Evolutionary conservation across 2,113 vertebrate genomes (phyloP).

Genomic region (Urocolius indicus): DNA sequence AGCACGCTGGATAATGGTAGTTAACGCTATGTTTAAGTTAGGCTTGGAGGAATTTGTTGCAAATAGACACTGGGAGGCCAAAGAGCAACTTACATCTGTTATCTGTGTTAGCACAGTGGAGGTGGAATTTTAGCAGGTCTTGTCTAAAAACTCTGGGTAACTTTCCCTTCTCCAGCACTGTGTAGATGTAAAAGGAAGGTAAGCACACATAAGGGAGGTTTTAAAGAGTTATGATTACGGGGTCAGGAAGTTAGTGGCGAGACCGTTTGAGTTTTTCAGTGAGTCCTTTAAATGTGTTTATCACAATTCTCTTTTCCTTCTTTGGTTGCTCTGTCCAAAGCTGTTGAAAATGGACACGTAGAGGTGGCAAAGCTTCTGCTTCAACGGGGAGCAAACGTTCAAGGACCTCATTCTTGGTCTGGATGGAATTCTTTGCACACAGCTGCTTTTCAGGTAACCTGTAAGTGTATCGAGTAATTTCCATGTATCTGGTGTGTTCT

Average conservation of each 20-base stretch:
- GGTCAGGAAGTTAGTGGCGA: not conserved
- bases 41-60: not conserved
- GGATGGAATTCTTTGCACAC: conserved; percentile 95
- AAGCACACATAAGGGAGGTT: not conserved
- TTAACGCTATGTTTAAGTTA: not conserved
- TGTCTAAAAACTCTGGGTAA: not conserved
- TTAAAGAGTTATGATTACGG: not conserved
- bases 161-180: not conserved
- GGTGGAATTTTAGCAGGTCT: not conserved
- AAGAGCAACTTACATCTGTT: not conserved
- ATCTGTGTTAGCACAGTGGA: not conserved
- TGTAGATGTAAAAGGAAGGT: not conserved
- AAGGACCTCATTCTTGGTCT: conserved; percentile 85
- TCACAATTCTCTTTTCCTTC: not conserved
- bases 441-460: conserved; percentile 86
- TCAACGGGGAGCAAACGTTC: conserved; percentile 81
- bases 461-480: conserved; percentile 27
- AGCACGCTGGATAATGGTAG: not conserved
- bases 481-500: conserved; percentile 38
- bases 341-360: conserved; percentile 80
- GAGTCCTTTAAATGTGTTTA: not conserved
- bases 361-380: conserved; percentile 83
- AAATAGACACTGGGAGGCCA: not conserved
- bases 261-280: not conserved
- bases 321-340: conserved; percentile 57